Base-by-base conservation (phyloP, 2,888 invertebrate genomes). In the Cephus spinipes region DNA sequence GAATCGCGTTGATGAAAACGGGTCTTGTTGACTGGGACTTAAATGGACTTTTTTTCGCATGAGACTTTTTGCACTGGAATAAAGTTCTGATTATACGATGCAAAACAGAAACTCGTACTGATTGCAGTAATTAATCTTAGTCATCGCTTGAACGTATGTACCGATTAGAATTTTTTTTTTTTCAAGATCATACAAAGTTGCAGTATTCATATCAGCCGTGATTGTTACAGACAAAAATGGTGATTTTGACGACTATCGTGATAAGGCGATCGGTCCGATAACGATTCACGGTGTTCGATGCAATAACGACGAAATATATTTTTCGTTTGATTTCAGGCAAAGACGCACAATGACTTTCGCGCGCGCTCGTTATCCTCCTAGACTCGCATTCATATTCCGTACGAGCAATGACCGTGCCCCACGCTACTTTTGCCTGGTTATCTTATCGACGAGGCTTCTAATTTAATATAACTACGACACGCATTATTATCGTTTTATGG, bases 391-490 rank as follows among this genome's bases (percentile, higher is more conserved):
- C 55, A 9, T 23, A 55, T 9, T 23, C 23, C 55, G 9, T 3
- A 55, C 23, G 23, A 55, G 55, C 55, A 55, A 23, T 55, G 23
- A 55, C 55, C 23, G 55, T 55, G 55, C 55, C 9, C 6, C 55
- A 23, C 23, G 55, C 55, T 55, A 55, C 9, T 55, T 55, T 23
- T 55, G 23, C 9, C 15, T 71, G 74, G 6, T 3, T 76, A 68
- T 78, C 12, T 34, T 32, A 78, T 40, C 15, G 77, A 76, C 36
- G 55, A 30, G 35, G 30, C 30, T 36, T 33, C 75, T 78, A 15
- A 73, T n/a, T 76, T 33, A 68, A 74, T 30, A 23, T 76, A 68
- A 36, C 31, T 55, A 55, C 23, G 55, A 55, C 1, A 23, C 55
- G 23, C 23, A 23, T 55, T 23, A 23, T 9, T 55, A 55, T 55